Evolutionary conservation across 2,797 vertebrate species (phyloP).

Genomic region (Orientallactaga sibirica): DNA sequence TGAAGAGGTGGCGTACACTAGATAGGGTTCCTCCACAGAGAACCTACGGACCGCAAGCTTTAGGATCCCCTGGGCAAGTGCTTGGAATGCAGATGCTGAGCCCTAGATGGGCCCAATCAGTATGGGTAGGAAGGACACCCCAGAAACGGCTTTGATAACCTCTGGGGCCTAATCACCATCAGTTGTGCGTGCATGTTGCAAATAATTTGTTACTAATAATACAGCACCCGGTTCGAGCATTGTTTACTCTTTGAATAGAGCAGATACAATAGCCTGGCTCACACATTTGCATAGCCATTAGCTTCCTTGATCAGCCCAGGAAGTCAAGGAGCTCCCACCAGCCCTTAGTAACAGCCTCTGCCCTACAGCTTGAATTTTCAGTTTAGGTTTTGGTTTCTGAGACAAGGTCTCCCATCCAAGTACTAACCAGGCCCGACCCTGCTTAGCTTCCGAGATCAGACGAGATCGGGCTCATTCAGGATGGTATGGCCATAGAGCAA

Average conservation of each 20-base stretch:
- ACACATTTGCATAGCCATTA: slow-evolving; percentile 27
- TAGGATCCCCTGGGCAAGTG: background rate
- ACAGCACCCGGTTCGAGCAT: background rate
- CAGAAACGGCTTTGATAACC: background rate
- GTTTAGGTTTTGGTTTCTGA: background rate
- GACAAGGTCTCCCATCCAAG: too few relatives aligned
- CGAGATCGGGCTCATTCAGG: too few relatives aligned
- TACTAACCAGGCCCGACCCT: too few relatives aligned
- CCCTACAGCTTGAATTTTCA: background rate
- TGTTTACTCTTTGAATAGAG: slow-evolving; percentile 39
- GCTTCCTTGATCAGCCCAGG: background rate
- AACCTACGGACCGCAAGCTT: background rate
- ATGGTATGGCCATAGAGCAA: too few relatives aligned
- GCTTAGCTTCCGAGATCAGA: too few relatives aligned
- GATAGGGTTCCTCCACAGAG: background rate
- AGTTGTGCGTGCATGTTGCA: background rate
- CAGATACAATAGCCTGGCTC: background rate
- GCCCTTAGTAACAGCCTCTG: background rate
- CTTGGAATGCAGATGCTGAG: background rate
- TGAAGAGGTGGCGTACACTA: background rate
- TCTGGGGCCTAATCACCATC: background rate
- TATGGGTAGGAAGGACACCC: background rate
- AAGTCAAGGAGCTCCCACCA: background rate
- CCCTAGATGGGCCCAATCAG: background rate
- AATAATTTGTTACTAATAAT: slow-evolving; percentile 65